phyloP scores from a whole-genome alignment of 1,140 invertebrate species.

The Megathymus violae region DNA sequence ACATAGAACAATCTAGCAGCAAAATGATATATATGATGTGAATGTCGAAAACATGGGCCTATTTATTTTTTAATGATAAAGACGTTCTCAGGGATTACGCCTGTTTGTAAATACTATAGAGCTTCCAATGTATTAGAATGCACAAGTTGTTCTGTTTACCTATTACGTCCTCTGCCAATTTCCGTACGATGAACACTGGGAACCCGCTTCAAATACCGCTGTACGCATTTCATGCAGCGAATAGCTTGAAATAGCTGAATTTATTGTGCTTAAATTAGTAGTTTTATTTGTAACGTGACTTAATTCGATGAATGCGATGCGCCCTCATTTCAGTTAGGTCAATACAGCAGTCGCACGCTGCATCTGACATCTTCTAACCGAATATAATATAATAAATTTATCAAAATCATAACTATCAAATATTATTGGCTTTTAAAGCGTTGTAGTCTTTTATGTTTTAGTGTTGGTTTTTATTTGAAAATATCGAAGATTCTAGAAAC shows the following conservation, averaged over 20 bases:
- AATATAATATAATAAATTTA: no score
- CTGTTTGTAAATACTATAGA: conserved; percentile 22
- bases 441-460: no score
- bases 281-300: conserved; percentile 22
- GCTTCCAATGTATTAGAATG: conserved; percentile 30
- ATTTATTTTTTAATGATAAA: conserved; percentile 48
- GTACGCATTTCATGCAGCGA: conserved; percentile 12
- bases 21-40: conserved; percentile 42
- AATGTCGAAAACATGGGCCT: conserved; percentile 19
- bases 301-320: neutral
- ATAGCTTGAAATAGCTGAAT: conserved; percentile 24
- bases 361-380: no score
- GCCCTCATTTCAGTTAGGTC: no score
- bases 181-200: conserved; percentile 25
- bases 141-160: conserved; percentile 20
- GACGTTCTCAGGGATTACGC: conserved; percentile 30
- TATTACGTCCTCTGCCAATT: conserved; percentile 27
- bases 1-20: neutral
- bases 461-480: no score
- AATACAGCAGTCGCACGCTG: no score
- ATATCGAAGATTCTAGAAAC: no score
- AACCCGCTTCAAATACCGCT: conserved; percentile 4
- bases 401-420: no score
- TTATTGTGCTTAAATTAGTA: conserved; percentile 22
- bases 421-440: no score